Evolutionary conservation across 1,140 invertebrate genomes (phyloP).

Genomic region (Formica exsecta): DNA sequence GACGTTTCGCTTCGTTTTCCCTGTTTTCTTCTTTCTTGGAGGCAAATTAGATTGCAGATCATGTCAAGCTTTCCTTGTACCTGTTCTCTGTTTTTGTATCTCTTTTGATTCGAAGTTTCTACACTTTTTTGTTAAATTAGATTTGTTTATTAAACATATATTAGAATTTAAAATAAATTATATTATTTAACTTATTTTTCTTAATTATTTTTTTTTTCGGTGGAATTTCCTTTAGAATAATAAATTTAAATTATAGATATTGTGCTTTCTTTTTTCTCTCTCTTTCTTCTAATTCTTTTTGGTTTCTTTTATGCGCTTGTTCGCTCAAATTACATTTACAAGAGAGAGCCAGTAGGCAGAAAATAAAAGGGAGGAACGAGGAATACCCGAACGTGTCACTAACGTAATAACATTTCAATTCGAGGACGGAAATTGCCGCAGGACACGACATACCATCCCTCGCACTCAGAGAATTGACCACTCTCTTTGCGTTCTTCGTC

Average conservation of each 20-base stretch:
- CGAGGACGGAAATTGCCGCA: slow-evolving; percentile 84
- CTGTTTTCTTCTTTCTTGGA: slow-evolving; percentile 34
- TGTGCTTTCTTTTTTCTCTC: neutral
- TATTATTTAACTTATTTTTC: neutral
- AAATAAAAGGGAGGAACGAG: slow-evolving; percentile 55
- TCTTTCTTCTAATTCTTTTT: slow-evolving; percentile 22
- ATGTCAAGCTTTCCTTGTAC: slow-evolving; percentile 38
- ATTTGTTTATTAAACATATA: neutral
- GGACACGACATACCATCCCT: slow-evolving; percentile 67
- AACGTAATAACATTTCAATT: slow-evolving; percentile 86
- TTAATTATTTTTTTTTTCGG: neutral
- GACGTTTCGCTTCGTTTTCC: slow-evolving; percentile 63
- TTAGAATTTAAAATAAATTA: neutral
- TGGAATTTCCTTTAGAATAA: neutral
- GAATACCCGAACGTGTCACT: slow-evolving; percentile 80
- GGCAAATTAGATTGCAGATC: slow-evolving; percentile 58
- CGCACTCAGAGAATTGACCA: slow-evolving; percentile 70
- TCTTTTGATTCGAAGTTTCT: slow-evolving; percentile 24
- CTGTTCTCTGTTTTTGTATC: slow-evolving; percentile 34
- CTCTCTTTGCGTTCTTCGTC: slow-evolving; percentile 21
- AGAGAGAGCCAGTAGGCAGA: slow-evolving; percentile 60
- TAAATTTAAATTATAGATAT: neutral
- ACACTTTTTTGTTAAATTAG: neutral
- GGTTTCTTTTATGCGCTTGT: neutral
- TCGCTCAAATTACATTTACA: slow-evolving; percentile 70